Evolutionary conservation across 2,888 invertebrate species (phyloP).

Genomic region (Drosophila ustulata): DNA sequence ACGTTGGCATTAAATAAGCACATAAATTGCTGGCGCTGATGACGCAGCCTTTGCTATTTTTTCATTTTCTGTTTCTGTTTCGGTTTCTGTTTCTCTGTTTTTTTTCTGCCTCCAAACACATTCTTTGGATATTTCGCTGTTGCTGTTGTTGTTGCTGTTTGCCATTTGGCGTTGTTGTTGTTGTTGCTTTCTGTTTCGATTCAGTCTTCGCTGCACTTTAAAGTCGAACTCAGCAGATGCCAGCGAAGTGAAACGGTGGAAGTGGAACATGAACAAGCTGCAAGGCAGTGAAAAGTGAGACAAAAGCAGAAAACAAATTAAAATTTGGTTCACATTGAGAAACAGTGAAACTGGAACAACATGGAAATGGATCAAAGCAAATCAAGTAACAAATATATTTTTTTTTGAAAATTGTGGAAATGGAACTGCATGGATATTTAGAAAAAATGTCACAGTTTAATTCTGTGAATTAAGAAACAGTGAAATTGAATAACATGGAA

Average conservation of each 20-base stretch:
- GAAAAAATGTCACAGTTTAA: too few species aligned
- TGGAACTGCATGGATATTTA: too few species aligned
- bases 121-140: slow-evolving; percentile 37
- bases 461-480: not conserved
- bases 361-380: not conserved
- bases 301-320: not conserved
- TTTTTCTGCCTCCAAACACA: slow-evolving; percentile 32
- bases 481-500: not conserved
- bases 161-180: slow-evolving; percentile 21
- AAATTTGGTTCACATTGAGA: too few species aligned
- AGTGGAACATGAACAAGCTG: not conserved
- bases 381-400: too few species aligned
- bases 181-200: not conserved
- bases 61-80: slow-evolving; percentile 2
- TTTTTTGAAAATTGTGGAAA: too few species aligned
- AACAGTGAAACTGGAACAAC: slow-evolving; percentile 1
- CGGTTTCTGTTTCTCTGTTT: not conserved
- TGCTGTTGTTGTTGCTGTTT: slow-evolving; percentile 20
- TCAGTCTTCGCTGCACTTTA: not conserved
- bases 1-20: slow-evolving; percentile 63
- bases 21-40: slow-evolving; percentile 67
- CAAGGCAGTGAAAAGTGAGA: not conserved
- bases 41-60: slow-evolving; percentile 61
- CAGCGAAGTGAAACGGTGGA: not conserved
- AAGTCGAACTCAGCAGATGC: slow-evolving; percentile 1